Conservation (phyloP, 2,888 invertebrate species). For the Axea sp. region DNA sequence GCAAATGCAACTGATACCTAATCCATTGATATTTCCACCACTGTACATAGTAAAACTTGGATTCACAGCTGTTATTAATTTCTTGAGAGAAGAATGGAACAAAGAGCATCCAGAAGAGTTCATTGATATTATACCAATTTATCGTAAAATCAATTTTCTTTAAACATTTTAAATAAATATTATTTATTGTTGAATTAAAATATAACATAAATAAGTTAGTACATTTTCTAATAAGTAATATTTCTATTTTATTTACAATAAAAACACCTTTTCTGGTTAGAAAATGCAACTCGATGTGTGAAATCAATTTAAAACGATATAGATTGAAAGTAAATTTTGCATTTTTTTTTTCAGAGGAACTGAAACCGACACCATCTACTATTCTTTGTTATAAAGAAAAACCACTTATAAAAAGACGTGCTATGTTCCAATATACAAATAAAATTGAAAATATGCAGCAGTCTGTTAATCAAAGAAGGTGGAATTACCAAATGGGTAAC, state of each 20-base stretch:
- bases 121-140: conserved; percentile 45
- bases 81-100: conserved; percentile 77
- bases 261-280: no score
- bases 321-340: neutral
- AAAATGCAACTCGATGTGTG: no score
- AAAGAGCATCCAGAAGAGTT: conserved; percentile 70
- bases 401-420: conserved; percentile 47
- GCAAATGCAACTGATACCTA: conserved; percentile 83
- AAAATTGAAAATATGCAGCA: no score
- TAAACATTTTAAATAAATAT: no score
- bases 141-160: no score
- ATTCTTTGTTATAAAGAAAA: conserved; percentile 33
- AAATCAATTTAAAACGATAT: neutral
- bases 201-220: no score
- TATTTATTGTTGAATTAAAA: no score
- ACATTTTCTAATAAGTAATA: no score
- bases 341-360: conserved; percentile 6
- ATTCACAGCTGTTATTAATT: conserved; percentile 77
- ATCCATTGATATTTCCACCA: conserved; percentile 83
- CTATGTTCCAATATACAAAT: no score
- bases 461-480: no score
- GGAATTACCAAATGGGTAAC: conserved; percentile 72
- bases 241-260: no score
- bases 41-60: conserved; percentile 81
- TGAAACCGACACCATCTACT: conserved; percentile 21